Evolutionary conservation across 2,113 vertebrate species (phyloP), one percentile per base, ranked within the genome.

Genomic region (Amphilophus citrinellus): DNA sequence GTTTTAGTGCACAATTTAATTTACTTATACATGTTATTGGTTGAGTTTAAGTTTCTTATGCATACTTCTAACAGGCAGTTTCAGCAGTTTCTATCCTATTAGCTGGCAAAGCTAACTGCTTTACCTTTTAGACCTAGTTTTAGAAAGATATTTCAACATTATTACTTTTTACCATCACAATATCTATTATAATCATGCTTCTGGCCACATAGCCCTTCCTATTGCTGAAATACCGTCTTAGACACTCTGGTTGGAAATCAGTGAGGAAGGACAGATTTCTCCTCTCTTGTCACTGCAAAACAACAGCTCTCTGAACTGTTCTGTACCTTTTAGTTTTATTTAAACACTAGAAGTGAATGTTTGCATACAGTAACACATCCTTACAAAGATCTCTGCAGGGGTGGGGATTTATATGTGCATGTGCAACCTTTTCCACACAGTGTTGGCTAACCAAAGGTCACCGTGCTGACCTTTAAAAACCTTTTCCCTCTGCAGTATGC

Each of bases 341-440:
- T 32, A 0, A 58, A 63, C 61, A 7, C 6, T 17, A 0, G 2
- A 58, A 10, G 50, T 15, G 17, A 62, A 5, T 57, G 18, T 65
- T 82, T 63, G n/a, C 37, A 13, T 57, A 47, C 35, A 35, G 47
- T 76, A 35, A 73, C 58, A 59, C 17, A 42, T 13, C 8, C 32
- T 22, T 61, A 32, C n/a, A 60, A 73, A 56, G 57, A 3, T 77
- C 32, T 58, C 62, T 85, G 37, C 32, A 62, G 50, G 20, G 61
- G 6, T 24, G 56, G 17, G 50, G 44, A 83, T 73, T 82, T 58
- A 73, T 85, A 87, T 76, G 76, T 37, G 50, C 24, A 83, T 35
- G 24, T 87, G 2, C n/a, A 85, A 73, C 57, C 58, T 75, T 91
- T 90, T 88, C 85, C 77, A 83, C 53, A 22, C 60, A 13, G 76